Percentiles rank a stretch among this genome's conserved stretches.
phyloP scores from a whole-genome alignment of 1,140 invertebrate genomes.

The Phymorhynchus buccinoides region DNA sequence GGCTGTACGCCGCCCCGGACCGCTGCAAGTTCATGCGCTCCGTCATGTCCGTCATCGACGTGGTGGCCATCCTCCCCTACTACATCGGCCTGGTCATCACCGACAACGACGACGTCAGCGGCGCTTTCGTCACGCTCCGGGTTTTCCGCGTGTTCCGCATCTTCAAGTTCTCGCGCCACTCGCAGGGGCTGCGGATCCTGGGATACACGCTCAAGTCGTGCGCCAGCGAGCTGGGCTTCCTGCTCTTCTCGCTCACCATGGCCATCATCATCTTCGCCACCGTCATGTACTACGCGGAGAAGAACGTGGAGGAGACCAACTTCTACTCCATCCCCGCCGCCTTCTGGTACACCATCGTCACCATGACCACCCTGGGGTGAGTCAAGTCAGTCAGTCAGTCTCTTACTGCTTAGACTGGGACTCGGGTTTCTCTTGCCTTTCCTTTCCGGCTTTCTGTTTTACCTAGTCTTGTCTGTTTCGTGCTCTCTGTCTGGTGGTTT shows the following conservation, averaged over 20 bases:
- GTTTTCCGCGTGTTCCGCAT: slow-evolving; percentile 98
- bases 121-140: slow-evolving; percentile 97
- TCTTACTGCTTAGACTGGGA: too few species aligned
- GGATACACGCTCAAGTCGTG: slow-evolving; percentile 99
- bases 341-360: slow-evolving; percentile 99
- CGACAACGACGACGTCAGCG: slow-evolving; percentile 98
- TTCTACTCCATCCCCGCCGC: slow-evolving; percentile 99
- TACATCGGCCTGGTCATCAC: slow-evolving; percentile 98
- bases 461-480: too few species aligned
- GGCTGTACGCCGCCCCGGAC: slow-evolving; percentile 97
- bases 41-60: slow-evolving; percentile 99
- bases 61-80: slow-evolving; percentile 99
- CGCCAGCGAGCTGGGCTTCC: slow-evolving; percentile 98
- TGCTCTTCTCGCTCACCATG: slow-evolving; percentile 99
- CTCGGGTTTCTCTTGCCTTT: too few species aligned
- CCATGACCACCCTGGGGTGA: slow-evolving; percentile 99
- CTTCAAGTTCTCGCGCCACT: slow-evolving; percentile 99
- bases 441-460: too few species aligned
- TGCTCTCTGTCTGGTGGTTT: too few species aligned
- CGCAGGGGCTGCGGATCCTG: slow-evolving; percentile 97
- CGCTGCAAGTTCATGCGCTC: slow-evolving; percentile 97
- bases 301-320: slow-evolving; percentile 93
- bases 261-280: slow-evolving; percentile 99
- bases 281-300: slow-evolving; percentile 99
- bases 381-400: too few species aligned